Evolutionary conservation across 2,888 invertebrate species (phyloP), one percentile per base, ranked within the genome.

Genomic region (Syrphus vitripennis): DNA sequence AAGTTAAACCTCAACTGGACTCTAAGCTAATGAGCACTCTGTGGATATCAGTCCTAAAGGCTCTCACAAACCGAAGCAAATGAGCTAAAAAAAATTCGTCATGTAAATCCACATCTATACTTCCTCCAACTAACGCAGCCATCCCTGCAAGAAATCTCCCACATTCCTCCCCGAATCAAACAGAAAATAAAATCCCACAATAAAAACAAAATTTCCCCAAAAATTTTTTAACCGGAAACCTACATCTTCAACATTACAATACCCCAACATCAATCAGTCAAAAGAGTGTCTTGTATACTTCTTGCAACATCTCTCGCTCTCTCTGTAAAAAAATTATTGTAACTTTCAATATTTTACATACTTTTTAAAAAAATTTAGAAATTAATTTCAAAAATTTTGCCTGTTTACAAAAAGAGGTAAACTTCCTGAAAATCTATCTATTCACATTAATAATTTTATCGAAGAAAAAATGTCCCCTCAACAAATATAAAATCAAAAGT

Each of bases 201-300:
- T 26, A 12, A 10, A 48, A 42, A n/a, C n/a, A n/a, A 48, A 77
- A 83, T 34, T 67, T 75, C 53, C 76, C 67, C 67, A 71, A n/a
- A n/a, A n/a, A 76, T 19, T 75, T 80, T 80, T 81, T 57, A 81
- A 81, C 86, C 86, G 86, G 86, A 86, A 81, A 86, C 77, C 86
- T 77, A 81, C 77, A 55, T 48, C 34, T 69, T 26, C 16, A 86
- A 69, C 72, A 77, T 74, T 78, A 79, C 50, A 12, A 34, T 24
- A 50, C 24, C 24, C 24, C 50, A 37, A 65, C 42, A 65, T 29
- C 16, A 42, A 67, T 84, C 82, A 86, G 86, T 86, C 86, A 86
- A 86, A 86, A 86, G 82, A 86, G 86, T 86, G 86, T 86, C 81
- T 84, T 80, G 86, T 78, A 86, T 86, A 86, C 81, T 81, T 86